These are phyloP conservation scores for Acleris holmiana DNA, from an alignment of 2,888 invertebrate genomes.

Conservation along the genomic window DNA sequence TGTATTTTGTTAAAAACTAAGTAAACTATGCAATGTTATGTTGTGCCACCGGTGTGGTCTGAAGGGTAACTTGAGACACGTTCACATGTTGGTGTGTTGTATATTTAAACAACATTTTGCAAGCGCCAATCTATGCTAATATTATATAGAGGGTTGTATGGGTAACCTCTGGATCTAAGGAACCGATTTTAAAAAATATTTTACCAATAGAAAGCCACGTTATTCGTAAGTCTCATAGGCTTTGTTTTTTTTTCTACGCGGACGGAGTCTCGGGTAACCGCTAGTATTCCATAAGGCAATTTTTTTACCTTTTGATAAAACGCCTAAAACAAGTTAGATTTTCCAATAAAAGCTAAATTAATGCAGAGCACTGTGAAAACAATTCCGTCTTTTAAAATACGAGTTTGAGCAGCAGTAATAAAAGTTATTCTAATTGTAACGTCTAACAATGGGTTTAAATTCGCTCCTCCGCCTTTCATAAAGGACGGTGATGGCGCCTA, in stretches of 20 bases:
- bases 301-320: no score
- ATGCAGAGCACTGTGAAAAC: constrained; percentile 1
- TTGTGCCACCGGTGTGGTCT: constrained; percentile 12
- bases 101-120: constrained; percentile 40
- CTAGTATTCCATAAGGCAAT: no score
- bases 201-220: no score
- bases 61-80: constrained; percentile 49
- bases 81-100: constrained; percentile 52
- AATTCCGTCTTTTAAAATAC: constrained; percentile 20
- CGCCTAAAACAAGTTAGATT: background rate
- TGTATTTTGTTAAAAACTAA: no score
- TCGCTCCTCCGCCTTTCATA: constrained; percentile 25
- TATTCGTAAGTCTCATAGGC: no score
- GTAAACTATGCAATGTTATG: no score
- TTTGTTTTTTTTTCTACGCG: no score
- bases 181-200: no score
- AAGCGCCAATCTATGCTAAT: no score
- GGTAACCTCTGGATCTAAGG: no score
- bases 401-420: constrained; percentile 24
- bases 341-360: constrained; percentile 7
- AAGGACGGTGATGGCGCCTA: constrained; percentile 30
- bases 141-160: no score
- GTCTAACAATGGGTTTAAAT: constrained; percentile 29
- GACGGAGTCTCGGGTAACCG: no score
- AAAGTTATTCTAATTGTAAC: constrained; percentile 35